Base-by-base conservation (phyloP, 2,113 vertebrate species). In the Epinephelus moara region DNA sequence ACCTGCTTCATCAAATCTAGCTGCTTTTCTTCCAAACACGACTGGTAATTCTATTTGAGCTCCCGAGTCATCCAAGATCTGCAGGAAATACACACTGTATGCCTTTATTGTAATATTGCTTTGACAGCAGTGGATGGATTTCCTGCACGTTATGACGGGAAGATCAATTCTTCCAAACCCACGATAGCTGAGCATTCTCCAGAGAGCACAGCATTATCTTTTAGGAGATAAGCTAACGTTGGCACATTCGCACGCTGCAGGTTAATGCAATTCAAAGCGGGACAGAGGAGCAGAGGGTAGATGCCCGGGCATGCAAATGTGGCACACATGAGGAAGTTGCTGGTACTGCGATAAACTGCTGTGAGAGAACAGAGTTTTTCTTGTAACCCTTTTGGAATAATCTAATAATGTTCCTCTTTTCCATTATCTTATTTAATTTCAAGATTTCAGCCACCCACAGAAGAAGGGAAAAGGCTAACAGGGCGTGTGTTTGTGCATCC, bases 371-470 rank as follows among this genome's bases (percentile, higher is more conserved):
- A 85, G 80, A 64, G 71, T 72, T 90, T 86, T 70, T 89, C 50
- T 88, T 78, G 25, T 83, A 88, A 60, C 74, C 72, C 72, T 75
- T 82, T 33, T 64, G 80, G 37, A 77, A 80, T 94, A 93, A 95
- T 94, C 91, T 80, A 95, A 94, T 95, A 91, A 92, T 69, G 59
- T 47, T 78, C 60, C 82, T 90, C 88, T 92, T 90, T 89, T 85
- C 93, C 93, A 93, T 95, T 94, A 95, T 91, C 85, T 94, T 93
- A 95, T 94, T 93, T 90, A 85, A 93, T 95, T 93, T 90, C 81
- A 89, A 88, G 88, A 92, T 91, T 93, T 92, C 81, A 90, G 84
- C 87, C 91, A 81, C 92, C 91, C 93, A 92, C 90, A 89, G 77
- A 91, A 93, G 82, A 86, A 69, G 71, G 64, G 79, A 72, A 93